These are phyloP conservation scores for Thermophis baileyi DNA, from an alignment of 2,113 vertebrate genomes.

Conservation along the genomic window DNA sequence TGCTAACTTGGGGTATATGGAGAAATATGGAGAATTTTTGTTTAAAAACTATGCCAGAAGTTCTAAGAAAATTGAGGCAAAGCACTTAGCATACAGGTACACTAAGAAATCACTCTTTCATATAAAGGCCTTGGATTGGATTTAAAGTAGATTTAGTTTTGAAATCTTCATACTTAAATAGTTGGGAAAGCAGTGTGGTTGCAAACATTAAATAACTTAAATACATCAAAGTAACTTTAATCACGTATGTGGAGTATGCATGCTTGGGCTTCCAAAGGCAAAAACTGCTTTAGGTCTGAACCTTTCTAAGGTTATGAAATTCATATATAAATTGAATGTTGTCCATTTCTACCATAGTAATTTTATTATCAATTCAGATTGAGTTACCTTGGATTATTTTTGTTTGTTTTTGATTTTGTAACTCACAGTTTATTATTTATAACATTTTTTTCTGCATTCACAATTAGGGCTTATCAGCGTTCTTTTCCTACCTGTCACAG, in stretches of 20 bases:
- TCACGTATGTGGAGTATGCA: not conserved
- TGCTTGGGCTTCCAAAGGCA: slow-evolving; percentile 3
- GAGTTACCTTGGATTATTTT: not conserved
- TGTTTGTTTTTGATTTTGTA: not conserved
- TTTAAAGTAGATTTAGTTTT: slow-evolving; percentile 50
- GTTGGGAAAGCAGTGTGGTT: slow-evolving; percentile 32
- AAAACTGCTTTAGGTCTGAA: not conserved
- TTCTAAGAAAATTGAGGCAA: slow-evolving; percentile 54
- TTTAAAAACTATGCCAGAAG: slow-evolving; percentile 61
- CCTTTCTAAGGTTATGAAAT: not conserved
- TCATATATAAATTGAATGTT: slow-evolving; percentile 8
- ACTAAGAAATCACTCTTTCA: slow-evolving; percentile 57
- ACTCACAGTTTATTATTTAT: slow-evolving; percentile 32
- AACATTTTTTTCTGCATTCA: slow-evolving; percentile 45
- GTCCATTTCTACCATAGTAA: not conserved
- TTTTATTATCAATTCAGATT: slow-evolving; percentile 2
- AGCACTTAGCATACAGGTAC: slow-evolving; percentile 55
- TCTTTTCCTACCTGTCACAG: slow-evolving; percentile 84
- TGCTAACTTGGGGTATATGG: slow-evolving; percentile 53
- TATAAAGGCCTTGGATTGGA: slow-evolving; percentile 60
- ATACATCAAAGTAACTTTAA: not conserved
- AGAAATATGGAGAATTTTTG: slow-evolving; percentile 68
- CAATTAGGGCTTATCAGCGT: slow-evolving; percentile 46
- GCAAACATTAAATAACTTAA: not conserved
- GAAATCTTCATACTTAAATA: slow-evolving; percentile 58